These are phyloP conservation scores for Hirudinaria manillensis DNA, from an alignment of 2,888 invertebrate genomes.

Conservation along the genomic window DNA sequence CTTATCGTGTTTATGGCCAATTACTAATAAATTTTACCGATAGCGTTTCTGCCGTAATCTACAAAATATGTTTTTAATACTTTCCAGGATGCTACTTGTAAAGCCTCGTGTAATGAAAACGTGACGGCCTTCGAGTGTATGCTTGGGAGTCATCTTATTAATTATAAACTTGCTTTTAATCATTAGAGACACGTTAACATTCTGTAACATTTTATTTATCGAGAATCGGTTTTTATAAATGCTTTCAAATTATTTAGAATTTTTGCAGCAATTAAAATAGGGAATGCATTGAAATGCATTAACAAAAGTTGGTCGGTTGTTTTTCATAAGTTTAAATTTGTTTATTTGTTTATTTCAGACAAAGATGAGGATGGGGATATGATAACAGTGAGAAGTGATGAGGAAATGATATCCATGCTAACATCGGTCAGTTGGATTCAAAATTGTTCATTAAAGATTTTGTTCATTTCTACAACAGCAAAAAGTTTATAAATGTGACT, in stretches of 20 bases:
- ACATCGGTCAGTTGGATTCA: slow-evolving; percentile 42
- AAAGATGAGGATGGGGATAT: slow-evolving; percentile 51
- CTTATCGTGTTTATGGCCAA: too few species aligned
- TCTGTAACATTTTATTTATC: background rate
- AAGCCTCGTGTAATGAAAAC: slow-evolving; percentile 3
- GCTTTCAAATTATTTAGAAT: background rate
- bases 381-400: slow-evolving; percentile 51
- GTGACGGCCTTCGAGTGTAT: slow-evolving; percentile 25
- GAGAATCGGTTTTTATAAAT: background rate
- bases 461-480: too few species aligned
- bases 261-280: background rate
- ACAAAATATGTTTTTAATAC: background rate
- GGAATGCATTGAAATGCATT: too few species aligned
- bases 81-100: slow-evolving; percentile 17
- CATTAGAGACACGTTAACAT: background rate
- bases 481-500: too few species aligned
- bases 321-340: background rate
- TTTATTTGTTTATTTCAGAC: slow-evolving; percentile 28
- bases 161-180: background rate
- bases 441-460: too few species aligned
- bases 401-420: slow-evolving; percentile 50
- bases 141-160: background rate
- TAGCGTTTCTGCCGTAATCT: too few species aligned
- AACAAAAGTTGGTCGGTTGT: too few species aligned
- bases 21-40: too few species aligned